Base-by-base conservation (phyloP, 2,113 vertebrate species). In the Eurypyga helias region DNA sequence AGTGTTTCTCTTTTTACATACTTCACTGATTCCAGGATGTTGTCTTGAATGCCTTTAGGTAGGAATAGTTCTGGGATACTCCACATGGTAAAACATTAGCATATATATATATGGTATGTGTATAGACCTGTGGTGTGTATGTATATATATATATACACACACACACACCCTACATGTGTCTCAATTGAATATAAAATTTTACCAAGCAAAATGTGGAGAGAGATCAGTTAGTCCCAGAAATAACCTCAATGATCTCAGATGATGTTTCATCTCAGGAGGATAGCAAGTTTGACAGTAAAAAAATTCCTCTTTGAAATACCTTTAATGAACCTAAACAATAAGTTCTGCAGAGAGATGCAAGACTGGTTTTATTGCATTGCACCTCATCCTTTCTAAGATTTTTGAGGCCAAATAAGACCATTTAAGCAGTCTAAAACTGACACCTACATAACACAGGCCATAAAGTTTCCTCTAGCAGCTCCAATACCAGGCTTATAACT, bases 371-470 rank as follows among this genome's bases (percentile, higher is more conserved):
- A 83, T 9, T 28, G 24, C 77, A 36, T 64, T 81, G 23, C 41
- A 91, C 34, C 64, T 70, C 67, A 87, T 70, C 60, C 49, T 87
- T 60, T 51, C 2, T 4, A 24, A 34, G 34, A 57, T 51, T 91
- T 87, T 43, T n/a, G 78, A 95, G 91, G 61, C 52, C 89, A 95
- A 79, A 87, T 34, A 71, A 89, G 57, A 84, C 38, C 65, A 82
- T 60, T 93, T 45, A 3, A 55, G 84, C 33, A 66, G 91, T 52
- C 54, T 80, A 65, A 85, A 90, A 14, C 49, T 73, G 94, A 67
- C 46, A 65, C 55, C 79, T 89, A 65, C 90, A 33, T 79, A 91
- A 89, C 72, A 91, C 61, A 72, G 77, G 26, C 55, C 89, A 93
- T 84, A 89, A 94, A 90, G 78, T 67, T 89, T 75, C 51, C 54